These are phyloP conservation scores for Pseudanteris insignis DNA, from an alignment of 2,888 invertebrate genomes.

Conservation along the genomic window DNA sequence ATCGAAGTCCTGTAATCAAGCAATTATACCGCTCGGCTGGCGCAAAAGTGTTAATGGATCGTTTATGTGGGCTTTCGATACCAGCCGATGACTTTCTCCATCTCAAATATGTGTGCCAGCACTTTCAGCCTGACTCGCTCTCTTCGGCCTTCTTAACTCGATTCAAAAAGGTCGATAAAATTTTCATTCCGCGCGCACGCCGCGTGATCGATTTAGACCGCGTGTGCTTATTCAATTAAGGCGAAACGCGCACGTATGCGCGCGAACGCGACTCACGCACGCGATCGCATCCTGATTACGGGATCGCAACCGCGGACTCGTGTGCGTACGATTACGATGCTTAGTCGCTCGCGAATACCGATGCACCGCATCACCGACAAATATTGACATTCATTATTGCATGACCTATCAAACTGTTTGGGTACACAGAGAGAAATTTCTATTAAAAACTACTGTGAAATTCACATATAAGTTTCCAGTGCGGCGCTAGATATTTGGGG, in stretches of 20 bases:
- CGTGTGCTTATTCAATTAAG: conserved; percentile 20
- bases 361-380: not conserved
- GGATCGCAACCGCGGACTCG: not conserved
- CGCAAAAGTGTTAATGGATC: conserved; percentile 56
- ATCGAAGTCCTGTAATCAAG: no score
- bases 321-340: conserved; percentile 17
- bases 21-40: no score
- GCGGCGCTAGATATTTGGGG: no score
- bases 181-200: not conserved
- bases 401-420: no score
- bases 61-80: conserved; percentile 45
- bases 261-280: conserved; percentile 15
- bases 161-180: conserved; percentile 42
- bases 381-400: no score
- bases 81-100: conserved; percentile 54
- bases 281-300: conserved; percentile 6
- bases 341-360: no score
- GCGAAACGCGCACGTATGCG: conserved; percentile 4
- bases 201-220: conserved; percentile 9
- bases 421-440: no score
- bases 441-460: no score
- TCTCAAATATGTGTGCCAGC: conserved; percentile 59
- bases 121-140: conserved; percentile 41
- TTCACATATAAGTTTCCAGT: no score
- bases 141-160: conserved; percentile 31